Base-by-base conservation (phyloP, 2,113 vertebrate species). In the Xiphorhynchus elegans region DNA sequence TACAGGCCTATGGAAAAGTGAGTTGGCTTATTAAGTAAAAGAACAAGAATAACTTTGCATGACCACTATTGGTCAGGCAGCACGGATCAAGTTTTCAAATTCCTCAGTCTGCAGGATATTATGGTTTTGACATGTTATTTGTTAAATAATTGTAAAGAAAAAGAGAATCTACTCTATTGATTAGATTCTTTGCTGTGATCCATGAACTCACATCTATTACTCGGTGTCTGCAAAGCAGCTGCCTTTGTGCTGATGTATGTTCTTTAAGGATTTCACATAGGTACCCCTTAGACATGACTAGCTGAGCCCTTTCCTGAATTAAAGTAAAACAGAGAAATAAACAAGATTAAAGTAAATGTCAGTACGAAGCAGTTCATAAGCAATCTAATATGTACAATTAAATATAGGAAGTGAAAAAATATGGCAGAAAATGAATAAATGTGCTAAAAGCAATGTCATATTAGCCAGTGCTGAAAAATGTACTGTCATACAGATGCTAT, bases 391-490 rank as follows among this genome's bases (percentile, higher is more conserved):
- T 10, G 62, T 85, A 87, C 74, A 76, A 92, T 94, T 92, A 98
- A 96, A 95, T 84, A 93, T 16, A 66, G 31, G 42, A 84, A 96
- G 97, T 69, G 7, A 88, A 91, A 90, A 95, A 93, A 63, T 37
- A 83, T 52, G 49, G 47, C 78, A 97, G 69, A 75, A 96, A 97
- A 96, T 95, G 95, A 97, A 97, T 97, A 90, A 72, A 74, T 82
- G 29, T 93, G 29, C 84, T 96, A 95, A 96, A 78, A 95, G 59
- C 40, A 89, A 84, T 31, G 53, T 85, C 63, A 75, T 84, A 73
- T 66, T 97, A 76, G 31, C 42, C 35, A 69, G 84, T 42, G 20
- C 33, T 95, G 53, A 13, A 67, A 96, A 96, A 95, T 96, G 96
- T 97, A 91, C 55, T 94, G 56, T 85, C 89, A 67, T 81, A 63